phyloP scores from a whole-genome alignment of 2,888 invertebrate genomes.

The Hanleya hanleyi region DNA sequence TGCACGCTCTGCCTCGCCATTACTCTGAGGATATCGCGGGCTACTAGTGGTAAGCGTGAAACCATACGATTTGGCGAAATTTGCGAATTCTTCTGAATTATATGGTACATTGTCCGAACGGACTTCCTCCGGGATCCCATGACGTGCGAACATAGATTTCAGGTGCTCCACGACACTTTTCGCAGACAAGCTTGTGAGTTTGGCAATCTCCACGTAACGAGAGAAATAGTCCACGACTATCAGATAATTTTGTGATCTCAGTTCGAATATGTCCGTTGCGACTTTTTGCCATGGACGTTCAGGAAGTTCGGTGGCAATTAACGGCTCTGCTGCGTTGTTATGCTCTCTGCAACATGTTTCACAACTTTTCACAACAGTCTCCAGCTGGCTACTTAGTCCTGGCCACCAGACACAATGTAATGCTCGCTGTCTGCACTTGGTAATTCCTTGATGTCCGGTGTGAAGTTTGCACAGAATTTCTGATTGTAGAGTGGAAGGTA shows the following conservation, averaged over 20 bases:
- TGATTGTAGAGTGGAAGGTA: slow-evolving; percentile 9
- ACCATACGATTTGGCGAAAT: slow-evolving; percentile 17
- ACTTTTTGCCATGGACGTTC: slow-evolving; percentile 21
- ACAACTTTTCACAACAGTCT: slow-evolving; percentile 16
- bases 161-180: slow-evolving; percentile 8
- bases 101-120: slow-evolving; percentile 36
- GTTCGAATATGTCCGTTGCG: slow-evolving; percentile 19
- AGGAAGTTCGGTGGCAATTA: slow-evolving; percentile 15
- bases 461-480: slow-evolving; percentile 22
- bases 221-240: slow-evolving; percentile 25
- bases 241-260: slow-evolving; percentile 18
- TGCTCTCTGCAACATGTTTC: not conserved
- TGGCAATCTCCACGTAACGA: slow-evolving; percentile 15
- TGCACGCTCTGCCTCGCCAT: slow-evolving; percentile 27
- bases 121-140: slow-evolving; percentile 17
- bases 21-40: slow-evolving; percentile 24
- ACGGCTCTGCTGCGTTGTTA: slow-evolving; percentile 17
- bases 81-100: slow-evolving; percentile 10
- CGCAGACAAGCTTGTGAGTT: slow-evolving; percentile 5
- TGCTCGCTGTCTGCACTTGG: slow-evolving; percentile 13
- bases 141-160: slow-evolving; percentile 1
- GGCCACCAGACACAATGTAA: slow-evolving; percentile 15
- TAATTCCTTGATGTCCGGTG: slow-evolving; percentile 15
- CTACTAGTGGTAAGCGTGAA: not conserved
- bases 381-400: slow-evolving; percentile 19